A percentile compares a stretch with the other conserved stretches of the same genome.
phyloP scores from a whole-genome alignment of 2,113 vertebrate species.

The Actinemys pallida region DNA sequence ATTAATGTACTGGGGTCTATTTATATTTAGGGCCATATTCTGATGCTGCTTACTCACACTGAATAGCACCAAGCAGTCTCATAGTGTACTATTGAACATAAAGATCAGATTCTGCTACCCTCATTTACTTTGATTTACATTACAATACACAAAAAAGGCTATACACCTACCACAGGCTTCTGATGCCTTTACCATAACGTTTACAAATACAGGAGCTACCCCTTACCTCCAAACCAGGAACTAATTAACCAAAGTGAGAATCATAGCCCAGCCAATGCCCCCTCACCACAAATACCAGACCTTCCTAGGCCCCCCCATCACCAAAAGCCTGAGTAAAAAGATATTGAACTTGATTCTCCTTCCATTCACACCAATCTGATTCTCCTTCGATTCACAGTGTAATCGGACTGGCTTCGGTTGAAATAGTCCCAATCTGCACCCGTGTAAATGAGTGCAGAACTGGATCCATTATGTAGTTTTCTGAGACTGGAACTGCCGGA shows the following conservation, averaged over 20 bases:
- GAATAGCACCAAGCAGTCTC: neutral
- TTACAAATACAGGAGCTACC: neutral
- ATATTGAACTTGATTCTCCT: neutral
- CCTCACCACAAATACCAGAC: neutral
- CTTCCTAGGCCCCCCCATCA: neutral
- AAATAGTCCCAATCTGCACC: neutral
- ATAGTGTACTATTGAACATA: accelerated
- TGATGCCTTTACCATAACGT: neutral
- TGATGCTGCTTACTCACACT: neutral
- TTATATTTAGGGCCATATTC: neutral
- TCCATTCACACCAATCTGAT: neutral
- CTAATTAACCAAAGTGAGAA: neutral
- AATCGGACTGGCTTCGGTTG: neutral
- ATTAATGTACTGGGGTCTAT: neutral
- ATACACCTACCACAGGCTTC: neutral
- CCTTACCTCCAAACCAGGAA: neutral
- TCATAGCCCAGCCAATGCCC: neutral
- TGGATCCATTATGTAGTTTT: neutral
- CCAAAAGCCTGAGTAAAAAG: accelerated
- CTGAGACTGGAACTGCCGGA: neutral
- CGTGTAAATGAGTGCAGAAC: neutral
- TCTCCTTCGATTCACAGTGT: neutral
- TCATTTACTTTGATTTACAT: neutral
- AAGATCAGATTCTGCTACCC: neutral
- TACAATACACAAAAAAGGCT: neutral